Evolutionary conservation across 2,888 invertebrate genomes (phyloP).

Genomic region (Nephrotoma flavescens): DNA sequence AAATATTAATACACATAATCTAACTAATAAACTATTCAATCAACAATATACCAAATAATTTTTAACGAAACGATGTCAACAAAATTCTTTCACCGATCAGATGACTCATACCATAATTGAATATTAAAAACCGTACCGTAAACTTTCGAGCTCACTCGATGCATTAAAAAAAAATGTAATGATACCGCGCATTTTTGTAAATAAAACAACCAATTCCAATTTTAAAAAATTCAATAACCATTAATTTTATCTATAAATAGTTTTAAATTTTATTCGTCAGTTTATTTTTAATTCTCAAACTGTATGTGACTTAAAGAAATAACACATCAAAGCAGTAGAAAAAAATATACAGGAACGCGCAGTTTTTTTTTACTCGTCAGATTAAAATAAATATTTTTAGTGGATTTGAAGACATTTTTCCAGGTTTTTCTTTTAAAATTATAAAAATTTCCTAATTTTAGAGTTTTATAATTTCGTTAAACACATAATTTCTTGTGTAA

Average conservation of each 20-base stretch:
- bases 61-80: background rate
- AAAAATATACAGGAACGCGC: background rate
- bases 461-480: background rate
- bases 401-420: background rate
- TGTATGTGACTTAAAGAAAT: background rate
- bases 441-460: background rate
- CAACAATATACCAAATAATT: background rate
- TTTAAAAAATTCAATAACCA: background rate
- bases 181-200: background rate
- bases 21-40: background rate
- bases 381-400: background rate
- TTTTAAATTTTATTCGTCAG: background rate
- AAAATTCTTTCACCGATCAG: background rate
- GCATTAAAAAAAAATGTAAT: background rate
- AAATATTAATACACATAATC: background rate
- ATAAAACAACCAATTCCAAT: background rate
- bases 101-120: background rate
- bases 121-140: background rate
- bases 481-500: background rate
- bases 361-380: background rate
- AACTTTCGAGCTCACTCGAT: background rate
- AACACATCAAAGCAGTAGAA: background rate
- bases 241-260: background rate
- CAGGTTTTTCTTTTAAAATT: background rate
- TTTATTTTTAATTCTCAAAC: background rate